Evolutionary conservation across 2,113 vertebrate species (phyloP), one percentile per base, ranked within the genome.

Genomic region (Anolis carolinensis): DNA sequence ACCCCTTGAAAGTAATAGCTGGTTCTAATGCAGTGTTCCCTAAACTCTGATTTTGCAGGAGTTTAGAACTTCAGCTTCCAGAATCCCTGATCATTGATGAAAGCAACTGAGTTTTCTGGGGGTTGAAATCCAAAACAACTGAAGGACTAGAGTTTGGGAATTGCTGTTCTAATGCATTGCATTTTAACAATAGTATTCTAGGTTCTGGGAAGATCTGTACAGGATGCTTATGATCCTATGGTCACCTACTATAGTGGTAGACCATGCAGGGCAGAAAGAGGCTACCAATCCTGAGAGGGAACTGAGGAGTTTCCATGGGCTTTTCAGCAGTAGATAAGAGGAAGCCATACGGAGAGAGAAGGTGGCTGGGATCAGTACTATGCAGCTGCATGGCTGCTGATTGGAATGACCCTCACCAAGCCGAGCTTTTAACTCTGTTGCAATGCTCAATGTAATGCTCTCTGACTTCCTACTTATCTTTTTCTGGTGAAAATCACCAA

Each of bases 401-500:
- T 27, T 67, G 62, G 2, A 48, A 34, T 70, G 86, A 63, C 79
- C n/a, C 11, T 48, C 21, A 59, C 52, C 13, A n/a, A 62, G 11
- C 2, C 52, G 2, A 18, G 55, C 23, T 4, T n/a, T 39, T 32
- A 70, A 59, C 9, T 8, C 52, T 68, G 39, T 44, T 44, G 39
- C 39, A 44, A 44, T 44, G 39, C 10, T 36, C 70, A 63, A 21
- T 20, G 63, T 44, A 84, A 52, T 13, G 84, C 75, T 93, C 44
- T 67, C 48, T 62, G 81, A 27, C 18, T 14, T 44, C 48, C 72
- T 39, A 59, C 78, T 39, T 39, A 87, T 3, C 34, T 59, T 25
- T 5, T 59, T n/a, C 10, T 59, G 0, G 0, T 13, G 25, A 2
- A 2, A 0, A 0, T 81, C 63, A 32, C 65, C 6, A 67, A 25